These are phyloP conservation scores for Zele albiditarsus DNA, from an alignment of 2,888 invertebrate genomes.

Conservation along the genomic window DNA sequence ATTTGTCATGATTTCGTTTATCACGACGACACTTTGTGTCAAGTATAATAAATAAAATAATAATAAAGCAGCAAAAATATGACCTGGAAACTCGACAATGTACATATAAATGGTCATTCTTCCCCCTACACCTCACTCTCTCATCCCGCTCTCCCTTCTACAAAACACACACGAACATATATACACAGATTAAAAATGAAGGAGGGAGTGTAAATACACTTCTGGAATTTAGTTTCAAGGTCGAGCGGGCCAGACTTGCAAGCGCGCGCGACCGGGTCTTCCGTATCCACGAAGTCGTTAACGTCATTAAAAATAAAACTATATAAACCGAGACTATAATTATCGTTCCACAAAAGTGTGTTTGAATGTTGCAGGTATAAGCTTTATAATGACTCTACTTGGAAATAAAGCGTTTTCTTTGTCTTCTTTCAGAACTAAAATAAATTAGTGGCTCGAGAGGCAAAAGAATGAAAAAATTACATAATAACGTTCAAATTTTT, in stretches of 20 bases:
- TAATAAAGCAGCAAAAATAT: constrained; percentile 7
- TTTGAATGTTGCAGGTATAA: constrained; percentile 24
- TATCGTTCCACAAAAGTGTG: constrained; percentile 24
- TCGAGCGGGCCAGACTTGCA: constrained; percentile 31
- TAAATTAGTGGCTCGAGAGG: constrained; percentile 14
- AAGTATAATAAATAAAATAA: neutral
- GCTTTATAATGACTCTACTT: constrained; percentile 12
- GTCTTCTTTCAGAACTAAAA: constrained; percentile 16
- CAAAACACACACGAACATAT: neutral
- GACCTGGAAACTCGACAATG: constrained; percentile 13
- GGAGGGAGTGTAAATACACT: constrained; percentile 11
- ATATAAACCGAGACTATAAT: constrained; percentile 33
- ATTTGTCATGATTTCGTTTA: neutral
- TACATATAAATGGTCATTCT: constrained; percentile 3
- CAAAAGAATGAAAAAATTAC: constrained; percentile 4
- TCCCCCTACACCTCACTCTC: neutral
- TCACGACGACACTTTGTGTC: neutral
- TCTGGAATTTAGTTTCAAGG: constrained; percentile 28
- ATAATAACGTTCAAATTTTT: constrained; percentile 8
- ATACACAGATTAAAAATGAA: constrained; percentile 1
- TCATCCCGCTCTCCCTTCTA: no score
- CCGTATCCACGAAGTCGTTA: constrained; percentile 40
- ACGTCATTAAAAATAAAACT: constrained; percentile 42
- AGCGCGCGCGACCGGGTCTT: constrained; percentile 29
- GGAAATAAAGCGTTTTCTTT: constrained; percentile 21